Evolutionary conservation across 2,113 vertebrate genomes (phyloP).

Genomic region (Paralichthys olivaceus): DNA sequence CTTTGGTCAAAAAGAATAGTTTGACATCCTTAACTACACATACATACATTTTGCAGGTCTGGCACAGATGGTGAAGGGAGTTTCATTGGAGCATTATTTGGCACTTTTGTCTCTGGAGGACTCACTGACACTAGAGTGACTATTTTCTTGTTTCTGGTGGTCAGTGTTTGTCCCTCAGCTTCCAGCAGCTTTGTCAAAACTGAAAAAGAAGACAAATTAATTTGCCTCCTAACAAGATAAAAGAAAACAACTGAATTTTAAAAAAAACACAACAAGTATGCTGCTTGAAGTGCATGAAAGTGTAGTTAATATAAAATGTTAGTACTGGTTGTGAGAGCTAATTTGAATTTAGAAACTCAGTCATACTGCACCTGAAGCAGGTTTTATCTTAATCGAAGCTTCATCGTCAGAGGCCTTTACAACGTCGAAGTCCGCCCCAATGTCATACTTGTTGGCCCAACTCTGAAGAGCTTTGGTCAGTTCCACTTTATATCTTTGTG

Average conservation of each 20-base stretch:
- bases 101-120: accelerated
- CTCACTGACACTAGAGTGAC: constrained; percentile 1
- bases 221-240: not conserved
- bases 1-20: not conserved
- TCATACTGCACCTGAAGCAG: constrained; percentile 53
- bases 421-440: accelerated
- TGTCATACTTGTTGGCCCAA: constrained; percentile 4
- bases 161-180: not conserved
- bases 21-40: not conserved
- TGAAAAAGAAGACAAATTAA: constrained; percentile 15
- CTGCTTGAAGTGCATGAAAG: no score
- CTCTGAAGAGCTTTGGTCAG: constrained; percentile 46
- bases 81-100: not conserved
- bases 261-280: not conserved
- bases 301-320: not conserved
- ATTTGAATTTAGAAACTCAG: not conserved
- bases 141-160: accelerated
- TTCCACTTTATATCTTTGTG: accelerated
- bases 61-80: not conserved
- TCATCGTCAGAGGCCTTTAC: accelerated
- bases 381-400: constrained; percentile 27
- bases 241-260: not conserved
- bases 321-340: not conserved
- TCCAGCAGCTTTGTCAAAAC: accelerated
- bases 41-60: constrained; percentile 9